phyloP scores from a whole-genome alignment of 2,797 vertebrate genomes.

The Chiroxiphia lanceolata region DNA sequence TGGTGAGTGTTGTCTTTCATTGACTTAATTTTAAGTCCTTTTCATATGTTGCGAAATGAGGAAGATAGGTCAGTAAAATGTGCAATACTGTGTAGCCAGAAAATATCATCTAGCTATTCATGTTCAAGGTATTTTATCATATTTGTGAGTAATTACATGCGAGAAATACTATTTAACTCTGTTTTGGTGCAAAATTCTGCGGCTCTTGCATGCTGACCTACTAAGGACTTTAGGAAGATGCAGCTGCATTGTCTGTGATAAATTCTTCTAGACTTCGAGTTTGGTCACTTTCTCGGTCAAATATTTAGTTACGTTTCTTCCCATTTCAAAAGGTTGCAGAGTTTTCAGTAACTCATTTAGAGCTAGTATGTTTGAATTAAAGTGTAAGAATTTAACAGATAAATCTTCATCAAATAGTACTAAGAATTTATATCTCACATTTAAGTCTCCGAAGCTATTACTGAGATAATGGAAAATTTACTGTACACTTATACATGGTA shows the following conservation, averaged over 20 bases:
- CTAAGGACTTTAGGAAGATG: neutral
- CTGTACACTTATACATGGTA: neutral
- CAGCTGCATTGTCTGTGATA: neutral
- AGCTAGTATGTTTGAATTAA: neutral
- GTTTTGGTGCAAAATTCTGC: neutral
- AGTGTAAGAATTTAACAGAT: neutral
- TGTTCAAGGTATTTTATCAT: neutral
- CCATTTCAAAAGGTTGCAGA: neutral
- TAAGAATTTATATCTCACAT: neutral
- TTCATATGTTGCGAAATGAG: neutral
- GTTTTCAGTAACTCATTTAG: neutral
- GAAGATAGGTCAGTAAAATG: neutral
- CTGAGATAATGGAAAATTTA: neutral
- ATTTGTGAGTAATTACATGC: neutral
- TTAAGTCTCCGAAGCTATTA: neutral
- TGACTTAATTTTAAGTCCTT: neutral
- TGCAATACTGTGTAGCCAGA: neutral
- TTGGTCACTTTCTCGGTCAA: neutral
- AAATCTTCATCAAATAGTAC: neutral
- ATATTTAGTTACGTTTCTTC: neutral
- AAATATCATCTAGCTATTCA: neutral
- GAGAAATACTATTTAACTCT: neutral
- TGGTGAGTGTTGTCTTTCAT: constrained; percentile 53
- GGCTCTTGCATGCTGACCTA: neutral
- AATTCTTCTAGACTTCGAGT: neutral